Evolutionary conservation across 2,113 vertebrate species (phyloP), one percentile per base, ranked within the genome.

Genomic region (Cyprinodon tularosa): DNA sequence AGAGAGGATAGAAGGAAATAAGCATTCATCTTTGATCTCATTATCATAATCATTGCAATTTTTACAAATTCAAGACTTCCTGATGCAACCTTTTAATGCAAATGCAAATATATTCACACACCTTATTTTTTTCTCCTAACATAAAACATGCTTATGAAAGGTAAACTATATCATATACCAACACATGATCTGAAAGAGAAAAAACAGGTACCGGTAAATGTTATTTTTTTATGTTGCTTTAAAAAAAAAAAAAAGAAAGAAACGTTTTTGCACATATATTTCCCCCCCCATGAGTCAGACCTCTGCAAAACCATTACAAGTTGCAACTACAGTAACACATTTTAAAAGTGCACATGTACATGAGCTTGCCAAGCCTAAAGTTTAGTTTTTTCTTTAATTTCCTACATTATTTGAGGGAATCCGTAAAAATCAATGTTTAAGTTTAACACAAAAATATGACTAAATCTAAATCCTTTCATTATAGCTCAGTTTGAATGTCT

Each of bases 81-180:
- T 68, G 68, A 62, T 70, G 63, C 44, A 68, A 67, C 71, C 62
- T 36, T 87, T 74, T 71, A 67, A 57, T 15, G 17, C 2, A 1
- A n/a, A 20, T n/a, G 20, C 17, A 57, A 57, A 53, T 53, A 7
- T 14, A 57, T 42, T 42, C 5, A 20, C 15, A 14, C 7, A 6
- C 20, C 1, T n/a, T 57, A 20, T 57, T n/a, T n/a, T 57, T 9
- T 20, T 57, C 14, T n/a, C n/a, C 50, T 57, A 57, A 57, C 50
- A 57, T 8, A 45, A 45, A 29, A 29, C 29, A 29, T 29, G 29
- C 29, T 29, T 29, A 29, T 29, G 29, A 29, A 29, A 29, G 29
- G 29, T 29, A 29, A 29, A 29, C 1, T n/a, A n/a, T 57, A 57
- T 57, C 2, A 5, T 20, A n/a, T 8, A 10, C 44, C 15, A 57